Evolutionary conservation across 2,113 vertebrate species (phyloP), one percentile per base, ranked within the genome.

Genomic region (Lycaon pictus): DNA sequence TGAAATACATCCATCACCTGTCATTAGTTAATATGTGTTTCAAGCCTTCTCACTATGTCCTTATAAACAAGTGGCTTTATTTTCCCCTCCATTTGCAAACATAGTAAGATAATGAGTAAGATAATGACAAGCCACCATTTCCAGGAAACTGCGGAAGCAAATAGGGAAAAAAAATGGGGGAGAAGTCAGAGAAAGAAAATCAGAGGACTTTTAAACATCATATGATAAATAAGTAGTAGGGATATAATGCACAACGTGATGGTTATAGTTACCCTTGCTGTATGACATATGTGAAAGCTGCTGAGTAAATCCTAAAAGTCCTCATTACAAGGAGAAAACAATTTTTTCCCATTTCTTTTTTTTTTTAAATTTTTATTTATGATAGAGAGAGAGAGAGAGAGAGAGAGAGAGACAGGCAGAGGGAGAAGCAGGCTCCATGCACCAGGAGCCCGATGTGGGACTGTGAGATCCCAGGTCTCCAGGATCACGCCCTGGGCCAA

Each of bases 1-100:
- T 93, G 79, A 96, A 84, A 77, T 76, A 25, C 29, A 55, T 32
- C 22, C 51, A 22, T 80, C 62, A 58, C 32, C 60, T 19, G 2
- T 74, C 85, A 53, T 90, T 71, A 95, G 71, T 55, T 92, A 69
- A 63, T 95, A 11, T 2, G 19, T 93, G 43, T 74, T 82, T 88
- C 89, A 80, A 88, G 19, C 2, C 8, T 69, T 3, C 15, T 93
- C 69, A 83, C 22, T 79, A 27, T 62, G n/a, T 69, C 79, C 65
- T 92, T n/a, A 81, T 63, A 22, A 88, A 82, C 48, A 85, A 93
- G n/a, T 87, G 11, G 32, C 15, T 90, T 86, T 91, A 63, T 55
- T 95, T 89, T 80, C 13, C 22, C 32, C 25, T 82, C 32, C 23
- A 43, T 69, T 94, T 90, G 53, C 51, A 85, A 90, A 76, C n/a